These are phyloP conservation scores for Drosophila repletoides DNA, from an alignment of 1,140 invertebrate species.

Conservation along the genomic window DNA sequence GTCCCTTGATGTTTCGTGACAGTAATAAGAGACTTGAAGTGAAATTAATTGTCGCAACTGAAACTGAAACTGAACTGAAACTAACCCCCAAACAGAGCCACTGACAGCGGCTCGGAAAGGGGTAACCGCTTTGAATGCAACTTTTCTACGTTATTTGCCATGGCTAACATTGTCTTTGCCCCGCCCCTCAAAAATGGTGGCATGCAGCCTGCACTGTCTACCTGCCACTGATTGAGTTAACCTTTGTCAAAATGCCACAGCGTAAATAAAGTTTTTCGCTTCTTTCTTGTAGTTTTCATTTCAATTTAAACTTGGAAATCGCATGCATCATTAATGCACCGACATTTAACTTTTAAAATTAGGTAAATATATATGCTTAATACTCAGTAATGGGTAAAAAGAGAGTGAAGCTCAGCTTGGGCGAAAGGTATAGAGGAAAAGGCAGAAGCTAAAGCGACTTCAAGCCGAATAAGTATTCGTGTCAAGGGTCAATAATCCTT, in stretches of 20 bases:
- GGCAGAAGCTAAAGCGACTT: too few species aligned
- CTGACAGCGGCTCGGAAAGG: slow-evolving; percentile 21
- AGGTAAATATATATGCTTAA: slow-evolving; percentile 9
- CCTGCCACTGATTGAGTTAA: slow-evolving; percentile 37
- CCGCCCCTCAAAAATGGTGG: slow-evolving; percentile 43
- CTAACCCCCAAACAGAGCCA: not conserved
- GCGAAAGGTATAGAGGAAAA: not conserved
- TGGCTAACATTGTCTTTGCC: slow-evolving; percentile 31
- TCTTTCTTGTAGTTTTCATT: slow-evolving; percentile 25
- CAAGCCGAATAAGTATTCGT: too few species aligned
- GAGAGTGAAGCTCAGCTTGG: not conserved
- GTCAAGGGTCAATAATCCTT: too few species aligned
- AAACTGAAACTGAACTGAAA: slow-evolving; percentile 33
- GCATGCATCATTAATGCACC: slow-evolving; percentile 40
- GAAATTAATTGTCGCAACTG: slow-evolving; percentile 72
- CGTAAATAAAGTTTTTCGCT: slow-evolving; percentile 51
- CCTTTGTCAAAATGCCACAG: slow-evolving; percentile 55
- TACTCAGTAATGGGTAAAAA: too few species aligned
- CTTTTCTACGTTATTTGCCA: slow-evolving; percentile 27
- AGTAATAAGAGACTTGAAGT: slow-evolving; percentile 73
- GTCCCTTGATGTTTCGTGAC: slow-evolving; percentile 67
- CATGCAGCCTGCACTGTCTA: slow-evolving; percentile 48
- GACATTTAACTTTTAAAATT: slow-evolving; percentile 25
- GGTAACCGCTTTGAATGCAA: slow-evolving; percentile 48
- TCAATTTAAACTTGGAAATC: slow-evolving; percentile 53